These are phyloP conservation scores for Bradypus variegatus DNA, from an alignment of 2,797 vertebrate species.

Conservation along the genomic window DNA sequence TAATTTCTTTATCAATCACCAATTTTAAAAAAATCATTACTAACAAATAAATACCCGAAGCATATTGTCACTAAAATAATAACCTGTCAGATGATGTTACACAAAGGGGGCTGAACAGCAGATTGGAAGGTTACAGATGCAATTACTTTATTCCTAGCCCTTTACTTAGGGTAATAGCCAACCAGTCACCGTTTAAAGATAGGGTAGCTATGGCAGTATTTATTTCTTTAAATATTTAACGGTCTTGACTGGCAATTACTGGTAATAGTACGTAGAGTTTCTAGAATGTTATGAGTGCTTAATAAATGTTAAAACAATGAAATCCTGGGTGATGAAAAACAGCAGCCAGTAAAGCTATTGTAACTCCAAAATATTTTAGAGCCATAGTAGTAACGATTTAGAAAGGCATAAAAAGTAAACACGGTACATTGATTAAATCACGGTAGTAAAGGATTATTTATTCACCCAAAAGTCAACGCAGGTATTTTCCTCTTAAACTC, in stretches of 20 bases:
- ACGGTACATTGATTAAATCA: not conserved
- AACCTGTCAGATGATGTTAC: constrained; percentile 9
- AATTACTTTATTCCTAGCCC: constrained; percentile 8
- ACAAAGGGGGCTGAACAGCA: not conserved
- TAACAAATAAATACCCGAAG: constrained; percentile 6
- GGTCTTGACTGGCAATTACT: constrained; percentile 39
- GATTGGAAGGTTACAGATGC: not conserved
- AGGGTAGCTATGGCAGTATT: constrained; percentile 40
- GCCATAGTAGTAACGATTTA: not conserved
- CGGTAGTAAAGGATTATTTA: constrained; percentile 13
- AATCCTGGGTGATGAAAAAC: constrained; percentile 47
- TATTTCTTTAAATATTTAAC: constrained; percentile 59
- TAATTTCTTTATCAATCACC: constrained; percentile 39
- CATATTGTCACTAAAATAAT: constrained; percentile 10
- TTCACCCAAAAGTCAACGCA: constrained; percentile 3
- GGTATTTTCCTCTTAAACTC: constrained; percentile 27
- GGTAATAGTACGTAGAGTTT: constrained; percentile 25
- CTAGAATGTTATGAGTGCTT: constrained; percentile 20
- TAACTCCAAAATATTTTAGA: constrained; percentile 36
- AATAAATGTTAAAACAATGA: constrained; percentile 49
- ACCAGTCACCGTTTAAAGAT: constrained; percentile 24
- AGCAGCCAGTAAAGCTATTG: constrained; percentile 30
- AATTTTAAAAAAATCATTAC: not conserved
- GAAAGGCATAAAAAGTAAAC: constrained; percentile 29
- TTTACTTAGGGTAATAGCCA: constrained; percentile 31